Evolutionary conservation across 2,888 invertebrate species (phyloP).

Genomic region (Formica aserva): DNA sequence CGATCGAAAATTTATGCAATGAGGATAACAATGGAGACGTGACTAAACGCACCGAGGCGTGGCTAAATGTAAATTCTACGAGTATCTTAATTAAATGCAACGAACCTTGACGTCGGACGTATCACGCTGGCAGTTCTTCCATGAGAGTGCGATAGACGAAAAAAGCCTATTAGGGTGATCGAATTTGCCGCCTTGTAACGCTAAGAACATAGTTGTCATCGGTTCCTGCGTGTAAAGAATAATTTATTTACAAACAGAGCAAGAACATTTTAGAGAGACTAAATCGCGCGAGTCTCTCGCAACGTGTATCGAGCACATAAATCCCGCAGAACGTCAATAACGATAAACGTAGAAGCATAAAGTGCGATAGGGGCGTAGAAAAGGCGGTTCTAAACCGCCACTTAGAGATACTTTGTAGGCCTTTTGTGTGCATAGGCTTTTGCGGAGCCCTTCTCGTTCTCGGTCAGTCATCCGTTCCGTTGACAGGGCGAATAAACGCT

Average conservation of each 20-base stretch:
- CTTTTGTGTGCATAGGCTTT: constrained; percentile 61
- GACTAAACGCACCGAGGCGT: constrained; percentile 24
- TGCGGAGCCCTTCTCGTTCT: constrained; percentile 68
- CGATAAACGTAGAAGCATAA: constrained; percentile 28
- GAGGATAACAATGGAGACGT: constrained; percentile 38
- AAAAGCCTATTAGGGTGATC: constrained; percentile 99
- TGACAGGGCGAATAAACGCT: constrained; percentile 75
- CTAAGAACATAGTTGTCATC: constrained; percentile 99
- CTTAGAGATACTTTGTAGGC: constrained; percentile 77
- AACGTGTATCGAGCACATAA: constrained; percentile 3
- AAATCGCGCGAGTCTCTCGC: neutral
- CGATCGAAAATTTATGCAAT: constrained; percentile 31
- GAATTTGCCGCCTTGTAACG: constrained; percentile 99
- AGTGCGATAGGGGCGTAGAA: constrained; percentile 65
- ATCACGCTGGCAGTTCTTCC: constrained; percentile 99
- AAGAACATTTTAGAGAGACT: neutral
- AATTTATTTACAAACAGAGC: constrained; percentile 40
- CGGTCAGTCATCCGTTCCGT: constrained; percentile 70
- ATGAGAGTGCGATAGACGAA: constrained; percentile 96
- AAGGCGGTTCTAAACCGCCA: constrained; percentile 78
- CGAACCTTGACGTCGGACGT: constrained; percentile 98
- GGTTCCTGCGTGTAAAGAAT: constrained; percentile 91
- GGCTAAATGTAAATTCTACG: constrained; percentile 28
- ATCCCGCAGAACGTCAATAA: constrained; percentile 31
- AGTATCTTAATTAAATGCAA: constrained; percentile 44